These are phyloP conservation scores for Amphiura filiformis DNA, from an alignment of 35 echinoderm and acorn worm genomes.

Conservation along the genomic window DNA sequence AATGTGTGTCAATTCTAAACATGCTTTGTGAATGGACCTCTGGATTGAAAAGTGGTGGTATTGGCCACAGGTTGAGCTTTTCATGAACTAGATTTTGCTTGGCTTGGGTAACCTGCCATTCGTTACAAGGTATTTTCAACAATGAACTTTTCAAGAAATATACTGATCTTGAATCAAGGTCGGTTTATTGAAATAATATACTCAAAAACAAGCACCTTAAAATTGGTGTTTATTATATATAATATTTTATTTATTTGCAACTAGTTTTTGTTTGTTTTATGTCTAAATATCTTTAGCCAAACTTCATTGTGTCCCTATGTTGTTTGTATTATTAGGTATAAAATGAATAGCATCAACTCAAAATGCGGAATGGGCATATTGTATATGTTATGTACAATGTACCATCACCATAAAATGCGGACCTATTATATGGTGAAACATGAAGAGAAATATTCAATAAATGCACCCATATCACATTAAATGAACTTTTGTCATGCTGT, in stretches of 20 bases:
- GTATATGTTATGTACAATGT: background rate
- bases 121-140: no score
- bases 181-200: no score
- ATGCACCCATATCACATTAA: background rate
- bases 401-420: background rate
- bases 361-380: background rate
- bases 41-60: no score
- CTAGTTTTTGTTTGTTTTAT: background rate
- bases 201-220: no score
- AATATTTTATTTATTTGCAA: slow-evolving; percentile 9
- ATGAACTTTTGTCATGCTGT: background rate
- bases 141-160: no score
- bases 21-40: no score
- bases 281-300: background rate
- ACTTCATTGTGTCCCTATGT: background rate
- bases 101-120: no score
- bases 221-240: background rate
- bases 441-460: background rate
- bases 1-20: no score
- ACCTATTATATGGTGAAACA: background rate
- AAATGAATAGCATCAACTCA: background rate
- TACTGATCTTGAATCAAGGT: no score
- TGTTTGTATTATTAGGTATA: background rate
- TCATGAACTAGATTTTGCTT: no score
- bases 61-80: no score